Percentiles rank a stretch among this genome's conserved stretches.
These are phyloP conservation scores for Lucilia cuprina DNA, from an alignment of 1,140 invertebrate species.

Conservation along the genomic window DNA sequence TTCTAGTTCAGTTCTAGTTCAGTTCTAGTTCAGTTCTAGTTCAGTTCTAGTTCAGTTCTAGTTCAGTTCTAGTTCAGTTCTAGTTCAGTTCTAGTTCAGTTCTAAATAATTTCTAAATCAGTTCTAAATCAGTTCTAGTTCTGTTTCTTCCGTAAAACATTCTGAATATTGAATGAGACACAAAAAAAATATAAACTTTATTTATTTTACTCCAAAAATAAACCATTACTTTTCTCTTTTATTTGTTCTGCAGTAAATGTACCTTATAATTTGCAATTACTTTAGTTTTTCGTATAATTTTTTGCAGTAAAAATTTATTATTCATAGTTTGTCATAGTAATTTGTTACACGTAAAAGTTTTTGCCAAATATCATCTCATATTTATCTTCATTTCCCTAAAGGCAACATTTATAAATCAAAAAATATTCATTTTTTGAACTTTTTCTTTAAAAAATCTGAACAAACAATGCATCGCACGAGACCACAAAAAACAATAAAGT, in stretches of 20 bases:
- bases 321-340: background rate
- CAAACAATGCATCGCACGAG: background rate
- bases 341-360: background rate
- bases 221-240: too few relatives aligned
- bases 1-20: too few relatives aligned
- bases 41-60: too few relatives aligned
- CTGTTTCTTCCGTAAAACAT: too few relatives aligned
- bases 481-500: background rate
- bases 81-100: too few relatives aligned
- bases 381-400: background rate
- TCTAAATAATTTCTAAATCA: too few relatives aligned
- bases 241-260: background rate
- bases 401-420: background rate
- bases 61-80: too few relatives aligned
- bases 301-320: background rate
- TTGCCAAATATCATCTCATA: background rate
- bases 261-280: background rate
- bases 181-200: too few relatives aligned
- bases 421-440: background rate
- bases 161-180: too few relatives aligned
- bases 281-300: background rate
- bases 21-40: too few relatives aligned
- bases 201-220: too few relatives aligned
- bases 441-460: background rate
- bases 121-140: too few relatives aligned